Evolutionary conservation across 2,797 vertebrate species (phyloP).

Genomic region (Gallinago stenura): DNA sequence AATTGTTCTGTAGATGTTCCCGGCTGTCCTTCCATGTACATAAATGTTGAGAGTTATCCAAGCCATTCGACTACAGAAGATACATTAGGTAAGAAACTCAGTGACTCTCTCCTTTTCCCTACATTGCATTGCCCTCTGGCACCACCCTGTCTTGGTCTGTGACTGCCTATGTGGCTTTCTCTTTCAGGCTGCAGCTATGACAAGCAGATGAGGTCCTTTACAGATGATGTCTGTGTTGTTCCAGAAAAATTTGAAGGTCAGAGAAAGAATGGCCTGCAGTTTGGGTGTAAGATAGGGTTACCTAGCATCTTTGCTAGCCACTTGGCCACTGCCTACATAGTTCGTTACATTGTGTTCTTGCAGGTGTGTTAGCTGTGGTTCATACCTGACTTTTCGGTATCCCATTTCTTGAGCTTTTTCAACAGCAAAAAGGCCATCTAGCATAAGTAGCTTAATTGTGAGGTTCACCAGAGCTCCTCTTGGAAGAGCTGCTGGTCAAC

Average conservation of each 20-base stretch:
- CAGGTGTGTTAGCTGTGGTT: neutral
- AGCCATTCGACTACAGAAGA: constrained; percentile 77
- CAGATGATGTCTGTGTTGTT: constrained; percentile 92
- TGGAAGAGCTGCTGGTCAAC: neutral
- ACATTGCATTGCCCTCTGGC: accelerated
- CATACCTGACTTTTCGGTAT: neutral
- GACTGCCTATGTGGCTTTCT: neutral
- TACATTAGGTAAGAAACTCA: constrained; percentile 80
- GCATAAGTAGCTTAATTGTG: neutral
- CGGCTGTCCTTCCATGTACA: constrained; percentile 89
- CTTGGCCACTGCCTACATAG: accelerated
- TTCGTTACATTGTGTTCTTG: neutral
- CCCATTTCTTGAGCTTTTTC: neutral
- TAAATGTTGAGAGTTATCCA: constrained; percentile 86
- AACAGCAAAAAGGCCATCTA: neutral
- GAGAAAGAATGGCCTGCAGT: neutral
- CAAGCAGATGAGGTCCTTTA: constrained; percentile 77
- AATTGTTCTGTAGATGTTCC: constrained; percentile 84
- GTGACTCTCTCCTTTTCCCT: neutral
- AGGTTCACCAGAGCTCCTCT: neutral
- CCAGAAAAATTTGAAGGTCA: constrained; percentile 97
- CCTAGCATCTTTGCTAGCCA: neutral
- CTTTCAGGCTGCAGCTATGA: constrained; percentile 91
- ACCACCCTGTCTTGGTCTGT: accelerated
- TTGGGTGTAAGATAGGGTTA: neutral